Base-by-base conservation (phyloP, 2,797 vertebrate species). In the Hozukius guyotensis region DNA sequence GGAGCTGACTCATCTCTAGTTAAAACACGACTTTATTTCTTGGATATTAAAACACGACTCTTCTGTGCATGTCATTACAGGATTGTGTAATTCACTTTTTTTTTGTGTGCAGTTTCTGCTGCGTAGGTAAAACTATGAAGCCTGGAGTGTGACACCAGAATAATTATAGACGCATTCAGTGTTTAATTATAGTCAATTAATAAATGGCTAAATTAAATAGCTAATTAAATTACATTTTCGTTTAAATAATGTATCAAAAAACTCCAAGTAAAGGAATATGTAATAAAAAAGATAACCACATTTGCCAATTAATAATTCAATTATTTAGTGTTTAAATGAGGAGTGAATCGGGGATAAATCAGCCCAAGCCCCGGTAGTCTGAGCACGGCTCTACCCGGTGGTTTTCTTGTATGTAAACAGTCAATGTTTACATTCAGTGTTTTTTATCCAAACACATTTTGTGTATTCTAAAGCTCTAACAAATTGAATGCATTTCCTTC, bases 1-100 rank as follows among this genome's bases (percentile, higher is more conserved):
- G 71, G 31, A 25, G 64, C 67, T 68, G 72, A 80, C 29, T 77
- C 46, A 63, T 73, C 22, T 52, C 5, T 24, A 27, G 55, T 61
- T 46, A 55, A 55, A 64, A 25, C 20, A 11, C 8, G 10, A 38
- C 55, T 70, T 74, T 53, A 24, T 55, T 36, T 49, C 66, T 70
- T 8, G 2, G 12, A 75, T 80, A 66, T 49, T 49, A 49, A 34
- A 66, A 31, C 29, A 20, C 66, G 22, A 64, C 59, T 71, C 46
- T 53, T 59, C 27, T 66, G 34, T 8, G 52, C 3, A 34, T 70
- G 53, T 73, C 16, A 24, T 52, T 38, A 18, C 42, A 52, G 24
- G 38, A 53, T 61, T 60, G 42, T 72, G 42, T 56, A 25, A 42
- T 22, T 22, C 12, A 18, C 18, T 8, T 31, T 56, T 12, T 60